Percentiles rank a stretch among this genome's conserved stretches.
These are phyloP conservation scores for Ctenopoma multispine DNA, from an alignment of 2,797 vertebrate genomes.

Conservation along the genomic window DNA sequence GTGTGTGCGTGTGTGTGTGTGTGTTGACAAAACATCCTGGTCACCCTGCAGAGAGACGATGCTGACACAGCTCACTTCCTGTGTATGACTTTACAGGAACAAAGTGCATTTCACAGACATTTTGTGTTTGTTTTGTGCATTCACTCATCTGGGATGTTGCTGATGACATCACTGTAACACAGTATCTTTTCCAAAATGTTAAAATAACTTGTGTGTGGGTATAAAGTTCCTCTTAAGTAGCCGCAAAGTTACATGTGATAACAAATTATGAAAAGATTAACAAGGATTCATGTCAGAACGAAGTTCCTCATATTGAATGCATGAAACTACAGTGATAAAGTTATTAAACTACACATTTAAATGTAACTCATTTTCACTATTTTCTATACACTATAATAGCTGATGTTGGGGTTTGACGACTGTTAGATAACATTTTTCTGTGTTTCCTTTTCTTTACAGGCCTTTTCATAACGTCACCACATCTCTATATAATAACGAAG, in stretches of 20 bases:
- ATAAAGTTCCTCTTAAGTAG: no score
- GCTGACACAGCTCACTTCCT: slow-evolving; percentile 55
- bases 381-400: background rate
- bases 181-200: no score
- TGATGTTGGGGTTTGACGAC: no score
- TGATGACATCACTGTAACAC: slow-evolving; percentile 1
- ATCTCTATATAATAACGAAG: no score
- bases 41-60: slow-evolving; percentile 6
- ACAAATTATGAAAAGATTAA: no score
- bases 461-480: no score
- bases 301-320: background rate
- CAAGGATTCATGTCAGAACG: no score
- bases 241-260: no score
- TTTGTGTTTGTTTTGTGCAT: background rate
- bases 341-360: background rate
- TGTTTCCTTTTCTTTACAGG: no score
- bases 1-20: background rate
- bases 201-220: no score
- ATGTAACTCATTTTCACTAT: background rate
- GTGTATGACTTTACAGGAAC: slow-evolving; percentile 9
- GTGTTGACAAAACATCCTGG: background rate
- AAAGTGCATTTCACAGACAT: background rate
- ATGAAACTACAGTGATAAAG: background rate
- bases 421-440: no score
- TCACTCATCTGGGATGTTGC: background rate